Conservation (phyloP, 1,140 invertebrate species). For the Wasmannia auropunctata region DNA sequence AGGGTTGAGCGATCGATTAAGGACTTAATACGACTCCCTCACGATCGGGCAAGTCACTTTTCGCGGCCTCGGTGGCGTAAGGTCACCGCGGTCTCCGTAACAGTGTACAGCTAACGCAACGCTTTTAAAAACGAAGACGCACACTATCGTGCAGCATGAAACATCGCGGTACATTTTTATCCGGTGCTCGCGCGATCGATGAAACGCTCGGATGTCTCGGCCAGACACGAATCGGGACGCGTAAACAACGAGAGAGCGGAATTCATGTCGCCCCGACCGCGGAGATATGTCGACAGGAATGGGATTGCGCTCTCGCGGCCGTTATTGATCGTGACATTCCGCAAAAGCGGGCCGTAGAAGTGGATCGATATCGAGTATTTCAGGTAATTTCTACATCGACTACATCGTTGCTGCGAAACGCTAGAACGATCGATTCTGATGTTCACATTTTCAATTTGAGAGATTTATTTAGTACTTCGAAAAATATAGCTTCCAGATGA, state of each 20-base stretch:
- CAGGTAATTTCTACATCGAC: neutral
- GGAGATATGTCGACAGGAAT: conserved; percentile 36
- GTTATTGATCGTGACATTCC: conserved; percentile 73
- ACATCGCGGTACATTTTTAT: conserved; percentile 3
- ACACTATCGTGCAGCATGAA: conserved; percentile 6
- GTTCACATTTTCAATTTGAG: neutral
- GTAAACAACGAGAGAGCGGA: conserved; percentile 46
- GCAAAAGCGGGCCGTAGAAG: conserved; percentile 59
- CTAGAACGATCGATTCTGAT: neutral
- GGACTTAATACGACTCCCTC: neutral
- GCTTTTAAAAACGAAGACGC: conserved; percentile 29
- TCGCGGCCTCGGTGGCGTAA: conserved; percentile 36
- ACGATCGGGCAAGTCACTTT: conserved; percentile 36
- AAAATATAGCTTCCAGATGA: neutral
- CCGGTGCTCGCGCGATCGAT: conserved; percentile 41
- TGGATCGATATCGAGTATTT: conserved; percentile 68
- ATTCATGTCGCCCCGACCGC: conserved; percentile 14
- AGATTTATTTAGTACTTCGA: neutral
- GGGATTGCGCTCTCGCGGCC: conserved; percentile 52
- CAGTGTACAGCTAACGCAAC: neutral
- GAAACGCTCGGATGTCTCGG: conserved; percentile 41
- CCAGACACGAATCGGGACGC: conserved; percentile 28
- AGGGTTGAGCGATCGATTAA: neutral
- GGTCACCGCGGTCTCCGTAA: neutral
- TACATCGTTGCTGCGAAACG: neutral